Conservation (phyloP, 2,113 vertebrate genomes). For the Tichodroma muraria region DNA sequence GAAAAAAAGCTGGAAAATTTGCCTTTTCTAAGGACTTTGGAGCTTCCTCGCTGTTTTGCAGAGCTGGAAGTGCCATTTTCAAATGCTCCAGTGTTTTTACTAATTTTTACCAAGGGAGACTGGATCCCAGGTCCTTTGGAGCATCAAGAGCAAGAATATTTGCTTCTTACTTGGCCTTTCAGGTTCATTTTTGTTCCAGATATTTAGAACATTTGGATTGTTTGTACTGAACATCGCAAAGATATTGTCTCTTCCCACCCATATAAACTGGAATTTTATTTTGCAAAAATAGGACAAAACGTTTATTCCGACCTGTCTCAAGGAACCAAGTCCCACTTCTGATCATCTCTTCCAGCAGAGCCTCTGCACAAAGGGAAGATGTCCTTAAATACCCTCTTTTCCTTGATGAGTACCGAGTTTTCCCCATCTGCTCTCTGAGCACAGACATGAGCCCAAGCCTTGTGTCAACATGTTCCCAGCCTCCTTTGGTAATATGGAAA, state of each 20-base stretch:
- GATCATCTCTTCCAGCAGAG: neutral
- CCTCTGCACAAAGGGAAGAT: neutral
- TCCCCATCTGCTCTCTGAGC: conserved; percentile 11
- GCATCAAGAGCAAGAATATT: neutral
- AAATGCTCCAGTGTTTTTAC: neutral
- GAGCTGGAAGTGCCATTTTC: neutral
- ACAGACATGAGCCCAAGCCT: neutral
- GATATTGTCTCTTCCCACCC: neutral
- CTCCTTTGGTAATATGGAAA: conserved; percentile 17
- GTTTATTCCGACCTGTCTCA: neutral
- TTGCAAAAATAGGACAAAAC: neutral
- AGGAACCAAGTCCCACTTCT: neutral
- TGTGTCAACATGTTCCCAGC: conserved; percentile 18
- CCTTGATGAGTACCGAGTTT: neutral
- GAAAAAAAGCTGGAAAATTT: neutral
- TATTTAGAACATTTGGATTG: neutral
- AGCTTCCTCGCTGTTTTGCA: neutral
- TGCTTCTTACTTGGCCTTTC: neutral
- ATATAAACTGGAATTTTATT: neutral
- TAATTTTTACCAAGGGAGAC: neutral
- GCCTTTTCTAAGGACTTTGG: neutral
- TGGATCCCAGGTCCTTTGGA: neutral
- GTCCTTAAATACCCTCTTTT: conserved; percentile 16
- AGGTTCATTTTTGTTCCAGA: neutral
- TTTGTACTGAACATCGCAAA: neutral